phyloP scores from a whole-genome alignment of 2,113 vertebrate species.

The Ailuropoda melanoleuca region DNA sequence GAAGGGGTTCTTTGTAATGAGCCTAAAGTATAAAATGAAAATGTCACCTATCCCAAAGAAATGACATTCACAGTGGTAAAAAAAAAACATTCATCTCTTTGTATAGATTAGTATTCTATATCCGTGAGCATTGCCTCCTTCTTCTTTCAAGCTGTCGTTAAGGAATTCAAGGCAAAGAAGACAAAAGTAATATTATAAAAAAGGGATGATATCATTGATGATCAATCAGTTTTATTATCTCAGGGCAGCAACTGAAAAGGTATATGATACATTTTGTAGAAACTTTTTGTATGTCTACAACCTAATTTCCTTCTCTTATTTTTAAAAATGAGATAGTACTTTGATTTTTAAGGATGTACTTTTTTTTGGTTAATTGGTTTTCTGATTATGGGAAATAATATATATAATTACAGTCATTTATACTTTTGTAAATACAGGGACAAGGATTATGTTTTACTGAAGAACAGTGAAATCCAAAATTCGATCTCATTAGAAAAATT shows the following conservation, averaged over 20 bases:
- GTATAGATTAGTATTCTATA: neutral
- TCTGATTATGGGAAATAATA: neutral
- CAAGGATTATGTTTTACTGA: conserved; percentile 22
- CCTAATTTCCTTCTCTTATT: neutral
- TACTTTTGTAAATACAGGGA: neutral
- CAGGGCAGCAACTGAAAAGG: neutral
- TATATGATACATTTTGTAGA: neutral
- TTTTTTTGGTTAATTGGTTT: neutral
- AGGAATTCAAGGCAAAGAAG: conserved; percentile 41
- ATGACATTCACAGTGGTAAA: neutral
- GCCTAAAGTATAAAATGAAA: conserved; percentile 51
- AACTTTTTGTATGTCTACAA: neutral
- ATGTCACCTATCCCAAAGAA: conserved; percentile 30
- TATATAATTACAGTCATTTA: neutral
- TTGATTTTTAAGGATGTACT: neutral
- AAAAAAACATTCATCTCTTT: neutral
- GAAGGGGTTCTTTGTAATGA: conserved; percentile 55
- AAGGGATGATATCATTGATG: conserved; percentile 3
- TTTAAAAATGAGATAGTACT: neutral
- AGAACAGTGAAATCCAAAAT: conserved; percentile 67
- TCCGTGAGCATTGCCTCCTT: neutral
- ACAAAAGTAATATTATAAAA: conserved; percentile 17
- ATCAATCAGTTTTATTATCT: neutral
- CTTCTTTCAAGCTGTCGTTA: conserved; percentile 7
- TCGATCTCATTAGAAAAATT: conserved; percentile 59